Base-by-base conservation (phyloP, 2,888 invertebrate species). In the Spilosoma lubricipeda region DNA sequence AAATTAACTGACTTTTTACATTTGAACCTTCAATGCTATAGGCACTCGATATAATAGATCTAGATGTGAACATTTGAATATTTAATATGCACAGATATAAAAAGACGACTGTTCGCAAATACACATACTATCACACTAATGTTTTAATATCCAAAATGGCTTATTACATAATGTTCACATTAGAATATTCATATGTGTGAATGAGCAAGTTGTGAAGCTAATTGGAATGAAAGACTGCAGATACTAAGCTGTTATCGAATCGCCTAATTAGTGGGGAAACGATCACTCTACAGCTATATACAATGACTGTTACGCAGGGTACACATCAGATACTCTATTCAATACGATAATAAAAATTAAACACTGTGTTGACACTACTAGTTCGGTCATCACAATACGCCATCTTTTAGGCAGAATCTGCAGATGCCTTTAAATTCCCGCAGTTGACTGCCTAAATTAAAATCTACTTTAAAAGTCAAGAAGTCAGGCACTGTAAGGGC, bases 41-140 rank as follows among this genome's bases (percentile, higher is more conserved):
- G 95, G 95, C 95, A 95, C 95, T 95, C 95, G 91, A 94, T 95
- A 94, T 92, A 94, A 93, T 94, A 94, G 93, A 93, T 94, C 95
- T 95, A 94, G 86, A 94, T 90, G 93, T 95, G 95, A 95, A 95
- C 95, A 95, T 94, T 94, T 94, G 92, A 94, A 92, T 91, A 92
- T 92, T 48, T 88, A 92, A 91, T 92, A 93, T 90, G 92, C 92
- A 92, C 93, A 94, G 90, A 93, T 93, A 94, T 91, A 93, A 94
- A 95, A 94, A 94, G 93, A 92, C 89, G 86, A 92, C 85, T 88
- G 88, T 90, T 92, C 90, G 88, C 93, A 93, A 92, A 91, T 94
- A 93, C 92, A 93, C 92, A 92, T 90, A 92, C 91, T 85, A 91
- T 87, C 92, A 93, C 91, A 91, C 92, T 90, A 91, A 91, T 90